Percentiles rank a stretch among this genome's conserved stretches.
These are phyloP conservation scores for Nycticryphes semicollaris DNA, from an alignment of 2,113 vertebrate genomes.

Conservation along the genomic window DNA sequence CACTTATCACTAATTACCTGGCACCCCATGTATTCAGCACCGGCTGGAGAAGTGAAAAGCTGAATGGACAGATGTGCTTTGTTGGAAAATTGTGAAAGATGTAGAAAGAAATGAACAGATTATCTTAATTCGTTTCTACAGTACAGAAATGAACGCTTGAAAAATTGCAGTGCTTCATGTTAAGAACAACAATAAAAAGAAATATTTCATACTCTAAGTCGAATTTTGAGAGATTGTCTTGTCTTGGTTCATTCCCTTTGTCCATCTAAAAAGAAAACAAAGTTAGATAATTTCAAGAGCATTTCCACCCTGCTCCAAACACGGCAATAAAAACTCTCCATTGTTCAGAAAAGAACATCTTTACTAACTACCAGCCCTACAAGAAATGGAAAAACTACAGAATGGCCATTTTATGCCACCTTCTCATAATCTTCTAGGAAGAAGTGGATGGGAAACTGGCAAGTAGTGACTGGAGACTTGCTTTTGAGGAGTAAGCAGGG, in stretches of 20 bases:
- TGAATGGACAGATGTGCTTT: neutral
- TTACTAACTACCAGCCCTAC: neutral
- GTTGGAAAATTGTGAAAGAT: neutral
- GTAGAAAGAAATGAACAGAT: neutral
- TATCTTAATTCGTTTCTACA: neutral
- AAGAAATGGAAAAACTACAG: neutral
- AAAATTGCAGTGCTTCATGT: neutral
- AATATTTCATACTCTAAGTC: neutral
- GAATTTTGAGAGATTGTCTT: neutral
- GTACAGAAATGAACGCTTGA: neutral
- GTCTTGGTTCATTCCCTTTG: neutral
- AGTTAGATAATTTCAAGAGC: neutral
- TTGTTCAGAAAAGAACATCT: neutral
- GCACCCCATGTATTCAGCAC: neutral
- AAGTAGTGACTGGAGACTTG: neutral
- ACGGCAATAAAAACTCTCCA: neutral
- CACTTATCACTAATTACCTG: neutral
- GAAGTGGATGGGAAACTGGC: accelerated
- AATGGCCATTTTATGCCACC: neutral
- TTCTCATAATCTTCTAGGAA: neutral
- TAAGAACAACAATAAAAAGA: neutral
- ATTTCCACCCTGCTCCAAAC: neutral
- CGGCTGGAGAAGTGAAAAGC: neutral
- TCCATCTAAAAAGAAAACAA: neutral
- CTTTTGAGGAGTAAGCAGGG: neutral